phyloP scores from a whole-genome alignment of 2,888 invertebrate species.

The Cantharis rufa region DNA sequence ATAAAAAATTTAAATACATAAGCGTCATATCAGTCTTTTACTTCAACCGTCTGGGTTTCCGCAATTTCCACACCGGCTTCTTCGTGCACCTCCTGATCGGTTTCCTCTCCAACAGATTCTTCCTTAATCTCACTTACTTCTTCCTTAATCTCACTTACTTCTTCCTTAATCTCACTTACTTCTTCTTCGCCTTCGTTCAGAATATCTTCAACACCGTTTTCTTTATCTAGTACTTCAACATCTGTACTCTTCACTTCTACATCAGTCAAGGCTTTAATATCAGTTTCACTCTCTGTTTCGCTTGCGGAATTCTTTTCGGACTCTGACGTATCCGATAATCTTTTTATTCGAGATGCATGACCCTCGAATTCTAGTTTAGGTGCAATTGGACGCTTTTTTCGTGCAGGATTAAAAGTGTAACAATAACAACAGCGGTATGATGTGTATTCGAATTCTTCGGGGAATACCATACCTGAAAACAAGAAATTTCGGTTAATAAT shows the following conservation, averaged over 20 bases:
- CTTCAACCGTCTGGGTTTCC: neutral
- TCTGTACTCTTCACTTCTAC: neutral
- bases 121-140: neutral
- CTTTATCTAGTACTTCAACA: neutral
- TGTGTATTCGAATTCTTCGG: slow-evolving; percentile 72
- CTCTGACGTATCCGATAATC: slow-evolving; percentile 42
- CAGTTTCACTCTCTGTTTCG: slow-evolving; percentile 42
- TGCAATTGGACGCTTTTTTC: slow-evolving; percentile 81
- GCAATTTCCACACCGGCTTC: neutral
- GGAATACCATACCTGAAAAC: slow-evolving; percentile 68
- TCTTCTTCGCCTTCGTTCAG: neutral
- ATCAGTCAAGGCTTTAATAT: slow-evolving; percentile 4
- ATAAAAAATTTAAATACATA: slow-evolving; percentile 12
- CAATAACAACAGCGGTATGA: slow-evolving; percentile 94
- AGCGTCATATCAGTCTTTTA: slow-evolving; percentile 19
- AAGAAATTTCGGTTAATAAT: neutral
- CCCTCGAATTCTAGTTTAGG: slow-evolving; percentile 60
- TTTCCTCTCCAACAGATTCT: neutral
- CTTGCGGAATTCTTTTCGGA: slow-evolving; percentile 47
- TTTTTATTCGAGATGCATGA: slow-evolving; percentile 11
- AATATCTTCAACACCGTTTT: neutral
- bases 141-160: neutral
- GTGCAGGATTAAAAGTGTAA: slow-evolving; percentile 82
- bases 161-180: neutral
- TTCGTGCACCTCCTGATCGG: neutral